These are phyloP conservation scores for Melanogrammus aeglefinus DNA, from an alignment of 2,797 vertebrate genomes.

Conservation along the genomic window DNA sequence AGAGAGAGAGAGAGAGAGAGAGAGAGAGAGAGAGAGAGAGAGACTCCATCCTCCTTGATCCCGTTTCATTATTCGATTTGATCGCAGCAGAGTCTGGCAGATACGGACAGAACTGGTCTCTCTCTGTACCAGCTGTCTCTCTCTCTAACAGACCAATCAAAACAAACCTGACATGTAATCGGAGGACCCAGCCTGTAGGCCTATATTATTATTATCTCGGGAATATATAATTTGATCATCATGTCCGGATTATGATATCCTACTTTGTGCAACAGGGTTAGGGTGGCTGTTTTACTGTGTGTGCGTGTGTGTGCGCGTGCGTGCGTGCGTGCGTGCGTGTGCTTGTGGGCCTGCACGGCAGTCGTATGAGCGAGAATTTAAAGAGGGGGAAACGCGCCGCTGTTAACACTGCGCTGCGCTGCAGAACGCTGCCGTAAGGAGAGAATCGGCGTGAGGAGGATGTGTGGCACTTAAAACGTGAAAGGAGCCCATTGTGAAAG, in stretches of 20 bases:
- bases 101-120: constrained; percentile 75
- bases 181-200: no score
- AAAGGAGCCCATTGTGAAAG: no score
- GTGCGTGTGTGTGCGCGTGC: background rate
- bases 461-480: no score
- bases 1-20: background rate
- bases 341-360: background rate
- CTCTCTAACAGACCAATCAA: background rate
- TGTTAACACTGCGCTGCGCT: constrained; percentile 35
- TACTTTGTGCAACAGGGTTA: no score
- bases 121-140: constrained; percentile 63
- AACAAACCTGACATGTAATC: no score
- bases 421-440: no score
- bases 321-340: constrained; percentile 17
- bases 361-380: no score
- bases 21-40: no score
- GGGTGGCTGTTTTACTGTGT: background rate
- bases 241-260: no score
- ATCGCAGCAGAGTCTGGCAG: constrained; percentile 72
- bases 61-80: constrained; percentile 70
- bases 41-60: constrained; percentile 61
- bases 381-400: constrained; percentile 53
- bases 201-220: no score
- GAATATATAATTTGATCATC: no score
- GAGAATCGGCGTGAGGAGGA: no score